Evolutionary conservation across 2,113 vertebrate species (phyloP).

Genomic region (human): DNA sequence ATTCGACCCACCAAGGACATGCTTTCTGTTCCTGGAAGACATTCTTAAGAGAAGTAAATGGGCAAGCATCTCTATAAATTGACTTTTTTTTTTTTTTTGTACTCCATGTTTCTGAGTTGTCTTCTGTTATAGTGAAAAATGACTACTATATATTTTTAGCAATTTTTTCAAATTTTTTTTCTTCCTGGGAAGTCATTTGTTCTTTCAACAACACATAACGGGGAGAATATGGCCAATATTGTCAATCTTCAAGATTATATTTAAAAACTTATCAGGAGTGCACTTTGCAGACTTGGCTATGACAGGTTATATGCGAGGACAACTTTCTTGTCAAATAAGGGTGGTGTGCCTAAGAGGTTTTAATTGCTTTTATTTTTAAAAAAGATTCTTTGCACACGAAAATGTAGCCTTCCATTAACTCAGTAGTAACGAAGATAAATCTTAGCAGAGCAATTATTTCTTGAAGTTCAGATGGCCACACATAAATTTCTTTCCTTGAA

Average conservation of each 20-base stretch:
- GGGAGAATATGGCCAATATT: neutral
- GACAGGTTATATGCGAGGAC: conserved; percentile 36
- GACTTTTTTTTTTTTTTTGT: neutral
- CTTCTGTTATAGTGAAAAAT: neutral
- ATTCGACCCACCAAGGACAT: conserved; percentile 23
- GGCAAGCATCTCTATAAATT: neutral
- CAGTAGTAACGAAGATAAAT: conserved; percentile 74
- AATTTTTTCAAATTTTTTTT: neutral
- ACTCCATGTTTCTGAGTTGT: neutral
- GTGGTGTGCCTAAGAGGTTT: neutral
- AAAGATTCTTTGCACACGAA: conserved; percentile 60
- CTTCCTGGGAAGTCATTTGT: neutral
- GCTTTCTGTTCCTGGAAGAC: neutral
- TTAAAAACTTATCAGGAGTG: neutral
- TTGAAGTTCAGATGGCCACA: conserved; percentile 63
- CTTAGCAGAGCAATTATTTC: conserved; percentile 66
- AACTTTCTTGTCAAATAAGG: conserved; percentile 51
- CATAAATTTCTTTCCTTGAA: conserved; percentile 67
- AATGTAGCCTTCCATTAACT: conserved; percentile 35
- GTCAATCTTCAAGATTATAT: neutral
- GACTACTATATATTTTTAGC: neutral
- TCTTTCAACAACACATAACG: conserved; percentile 44
- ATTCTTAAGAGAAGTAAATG: neutral
- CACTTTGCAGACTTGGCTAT: neutral
- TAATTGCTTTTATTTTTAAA: conserved; percentile 53